These are phyloP conservation scores for Cariama cristata DNA, from an alignment of 2,113 vertebrate genomes.

Conservation along the genomic window DNA sequence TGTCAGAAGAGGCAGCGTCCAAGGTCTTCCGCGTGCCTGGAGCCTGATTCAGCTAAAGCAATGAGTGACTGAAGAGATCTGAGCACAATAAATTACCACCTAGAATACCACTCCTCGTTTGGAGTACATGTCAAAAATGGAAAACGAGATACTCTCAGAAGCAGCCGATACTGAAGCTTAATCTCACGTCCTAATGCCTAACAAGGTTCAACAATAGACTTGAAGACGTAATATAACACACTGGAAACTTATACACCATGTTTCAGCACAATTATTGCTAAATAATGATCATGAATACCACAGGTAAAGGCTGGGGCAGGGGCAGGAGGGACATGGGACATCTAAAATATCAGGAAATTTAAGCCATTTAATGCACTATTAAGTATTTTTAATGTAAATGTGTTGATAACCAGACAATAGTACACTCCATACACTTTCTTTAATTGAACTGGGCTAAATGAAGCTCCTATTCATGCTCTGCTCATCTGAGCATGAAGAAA, in stretches of 20 bases:
- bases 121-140: not conserved
- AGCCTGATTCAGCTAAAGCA: not conserved
- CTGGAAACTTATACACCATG: not conserved
- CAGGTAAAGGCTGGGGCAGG: not conserved
- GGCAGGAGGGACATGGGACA: not conserved
- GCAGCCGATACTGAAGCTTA: not conserved
- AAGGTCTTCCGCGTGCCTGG: not conserved
- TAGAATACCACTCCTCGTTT: not conserved
- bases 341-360: not conserved
- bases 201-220: not conserved
- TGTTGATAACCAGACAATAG: not conserved
- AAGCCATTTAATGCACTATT: not conserved
- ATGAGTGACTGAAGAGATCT: not conserved
- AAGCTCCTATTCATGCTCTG: not conserved
- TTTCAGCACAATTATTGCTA: not conserved
- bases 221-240: not conserved
- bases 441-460: not conserved
- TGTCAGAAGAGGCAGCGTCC: not conserved
- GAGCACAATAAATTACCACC: not conserved
- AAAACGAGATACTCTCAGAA: not conserved
- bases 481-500: not conserved
- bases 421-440: not conserved
- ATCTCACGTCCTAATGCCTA: not conserved
- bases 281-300: not conserved
- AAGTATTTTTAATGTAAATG: not conserved